These are phyloP conservation scores for Erythrolamprus reginae DNA, from an alignment of 2,113 vertebrate species.

Conservation along the genomic window DNA sequence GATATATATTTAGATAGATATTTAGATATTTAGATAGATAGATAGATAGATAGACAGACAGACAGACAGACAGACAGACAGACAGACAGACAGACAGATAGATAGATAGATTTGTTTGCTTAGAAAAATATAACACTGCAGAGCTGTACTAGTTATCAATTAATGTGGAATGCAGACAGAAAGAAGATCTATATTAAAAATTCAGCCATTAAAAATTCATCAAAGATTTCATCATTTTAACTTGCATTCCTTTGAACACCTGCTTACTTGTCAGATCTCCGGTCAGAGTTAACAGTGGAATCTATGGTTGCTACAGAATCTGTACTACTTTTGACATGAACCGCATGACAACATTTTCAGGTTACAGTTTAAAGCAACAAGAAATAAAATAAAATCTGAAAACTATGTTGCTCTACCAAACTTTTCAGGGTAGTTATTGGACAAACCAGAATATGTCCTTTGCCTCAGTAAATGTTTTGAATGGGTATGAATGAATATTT, in stretches of 20 bases:
- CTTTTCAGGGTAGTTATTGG: conserved; percentile 16
- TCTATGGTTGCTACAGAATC: conserved; percentile 63
- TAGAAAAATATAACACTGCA: conserved; percentile 66
- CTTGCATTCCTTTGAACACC: conserved; percentile 76
- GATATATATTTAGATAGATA: no score
- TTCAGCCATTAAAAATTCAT: conserved; percentile 82
- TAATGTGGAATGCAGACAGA: conserved; percentile 73
- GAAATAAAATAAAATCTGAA: conserved; percentile 31
- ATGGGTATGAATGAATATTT: background rate
- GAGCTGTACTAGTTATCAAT: conserved; percentile 79
- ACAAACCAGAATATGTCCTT: conserved; percentile 34
- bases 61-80: conserved; percentile 40
- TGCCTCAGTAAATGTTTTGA: conserved; percentile 26
- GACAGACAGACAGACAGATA: conserved; percentile 6
- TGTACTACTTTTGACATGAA: conserved; percentile 54
- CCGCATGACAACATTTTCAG: conserved; percentile 47
- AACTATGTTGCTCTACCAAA: conserved; percentile 30
- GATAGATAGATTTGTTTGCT: conserved; percentile 62
- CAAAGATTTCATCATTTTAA: conserved; percentile 76
- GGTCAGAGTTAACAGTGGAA: conserved; percentile 66
- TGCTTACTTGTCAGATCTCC: conserved; percentile 69
- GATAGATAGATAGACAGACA: conserved; percentile 27
- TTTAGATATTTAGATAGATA: background rate
- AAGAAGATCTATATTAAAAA: conserved; percentile 78
- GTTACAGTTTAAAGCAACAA: conserved; percentile 10